Base-by-base conservation (phyloP, 2,113 vertebrate species). In the Stegastes partitus region DNA sequence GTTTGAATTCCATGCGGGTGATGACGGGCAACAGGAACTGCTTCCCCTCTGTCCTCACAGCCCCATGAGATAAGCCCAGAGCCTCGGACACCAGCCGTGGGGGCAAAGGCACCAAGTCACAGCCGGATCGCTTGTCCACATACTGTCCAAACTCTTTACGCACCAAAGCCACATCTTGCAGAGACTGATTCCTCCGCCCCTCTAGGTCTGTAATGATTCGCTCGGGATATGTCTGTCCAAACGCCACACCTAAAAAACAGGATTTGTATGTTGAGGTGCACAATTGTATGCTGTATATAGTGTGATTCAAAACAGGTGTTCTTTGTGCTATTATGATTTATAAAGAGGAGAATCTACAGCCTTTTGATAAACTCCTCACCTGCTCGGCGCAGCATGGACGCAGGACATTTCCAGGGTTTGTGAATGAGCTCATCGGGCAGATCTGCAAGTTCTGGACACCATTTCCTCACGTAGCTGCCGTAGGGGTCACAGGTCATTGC, bases 1-100 rank as follows among this genome's bases (percentile, higher is more conserved):
- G 82, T 87, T 94, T 94, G 70, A 94, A 94, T 70, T 94, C 93
- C 91, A 94, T 94, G 56, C 91, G 91, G 0, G 94, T 94, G 67
- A 94, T 94, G 3, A 94, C 88, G 0, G 94, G 94, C 55, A 94
- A 77, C 5, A 94, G 85, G 82, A 95, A 94, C 23, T 80, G 74
- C 14, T 75, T 88, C 21, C 71, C 87, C 12, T 71, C 84, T 14
- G 51, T 61, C 14, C 66, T 59, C 11, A 84, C 44, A 11, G 47
- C 78, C 0, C 68, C 86, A 4, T 79, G 65, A 1, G 82, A 71
- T 21, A 53, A 72, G 7, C 91, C 90, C 73, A 94, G 76, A 45
- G 91, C 86, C 66, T 94, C 86, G 0, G 90, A 87, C 22, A 94
- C 81, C 15, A 94, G 88, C 5, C 90, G 83, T 2, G 85, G 84